Base-by-base conservation (phyloP, 1,140 invertebrate genomes). In the Danaus plexippus region DNA sequence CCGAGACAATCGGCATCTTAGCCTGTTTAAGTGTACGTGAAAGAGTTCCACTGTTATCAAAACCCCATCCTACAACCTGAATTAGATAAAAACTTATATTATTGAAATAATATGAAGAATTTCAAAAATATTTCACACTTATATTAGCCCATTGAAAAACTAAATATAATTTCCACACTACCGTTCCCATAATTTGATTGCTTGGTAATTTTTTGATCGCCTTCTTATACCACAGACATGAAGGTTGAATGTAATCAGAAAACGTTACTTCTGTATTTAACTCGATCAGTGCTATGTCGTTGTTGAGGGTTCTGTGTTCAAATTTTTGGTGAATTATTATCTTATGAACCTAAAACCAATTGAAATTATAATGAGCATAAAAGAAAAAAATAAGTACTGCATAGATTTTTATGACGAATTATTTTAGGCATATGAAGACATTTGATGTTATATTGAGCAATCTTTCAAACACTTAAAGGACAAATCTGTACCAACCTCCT, bases 241-340 rank as follows among this genome's bases (percentile, higher is more conserved):
- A 75, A n/a, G 83, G 80, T 61, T 84, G 80, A 1, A 86, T 68
- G 32, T 81, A 83, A 12, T 81, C 68, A 32, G 52, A 67, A 44
- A 68, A 81, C 1, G 51, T 50, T 0, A 67, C 75, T 63, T 70
- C 65, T 10, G 74, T 60, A 10, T 67, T 76, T 45, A 86, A 46
- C 60, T 79, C 80, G n/a, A 86, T 11, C 8, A 86, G 52, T 9
- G 59, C 53, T 15, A 61, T 61, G 11, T 61, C 59, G 15, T 61
- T 50, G 11, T 52, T 40, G 9, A 61, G 13, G 5, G 41, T n/a
- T 8, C 45, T 11, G 43, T 48, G 11, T 11, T 51, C 11, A n/a
- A 47, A 61, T 47, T 52, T 10, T 9, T 61, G 53, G 11, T 63
- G 55, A 4, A 51, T 11, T 40, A 55, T 59, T 44, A 58, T 47